Evolutionary conservation across 2,888 invertebrate genomes (phyloP).

Genomic region (Tenthredo amoena): DNA sequence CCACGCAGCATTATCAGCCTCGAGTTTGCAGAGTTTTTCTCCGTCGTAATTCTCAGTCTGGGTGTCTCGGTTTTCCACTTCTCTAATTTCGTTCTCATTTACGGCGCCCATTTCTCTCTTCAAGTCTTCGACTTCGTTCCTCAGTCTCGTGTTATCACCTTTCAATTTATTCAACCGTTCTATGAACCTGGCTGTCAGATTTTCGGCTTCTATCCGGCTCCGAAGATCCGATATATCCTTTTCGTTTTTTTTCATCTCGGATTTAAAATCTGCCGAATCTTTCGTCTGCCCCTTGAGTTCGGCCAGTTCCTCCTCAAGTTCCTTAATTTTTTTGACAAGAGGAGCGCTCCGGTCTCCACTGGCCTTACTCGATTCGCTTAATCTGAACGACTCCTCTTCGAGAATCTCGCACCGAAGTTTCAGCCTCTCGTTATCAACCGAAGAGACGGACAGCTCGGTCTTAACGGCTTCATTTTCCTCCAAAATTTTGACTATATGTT

Average conservation of each 20-base stretch:
- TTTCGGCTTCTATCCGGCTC: slow-evolving; percentile 51
- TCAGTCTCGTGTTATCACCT: slow-evolving; percentile 55
- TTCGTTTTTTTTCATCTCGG: slow-evolving; percentile 42
- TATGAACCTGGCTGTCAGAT: slow-evolving; percentile 48
- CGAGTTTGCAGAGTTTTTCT: background rate
- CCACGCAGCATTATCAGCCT: slow-evolving; percentile 14
- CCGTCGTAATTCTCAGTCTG: background rate
- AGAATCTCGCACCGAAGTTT: background rate
- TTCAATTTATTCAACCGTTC: slow-evolving; percentile 54
- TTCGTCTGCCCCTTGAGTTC: background rate
- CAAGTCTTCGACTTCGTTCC: slow-evolving; percentile 51
- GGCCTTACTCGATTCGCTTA: background rate
- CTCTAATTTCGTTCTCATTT: background rate
- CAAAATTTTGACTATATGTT: slow-evolving; percentile 56
- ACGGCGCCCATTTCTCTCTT: slow-evolving; percentile 7
- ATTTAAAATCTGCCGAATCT: slow-evolving; percentile 54
- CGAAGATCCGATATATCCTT: background rate
- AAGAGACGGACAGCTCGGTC: background rate
- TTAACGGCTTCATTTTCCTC: slow-evolving; percentile 49
- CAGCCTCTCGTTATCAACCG: background rate
- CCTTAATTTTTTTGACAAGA: slow-evolving; percentile 32
- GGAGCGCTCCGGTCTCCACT: background rate
- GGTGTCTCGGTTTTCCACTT: background rate
- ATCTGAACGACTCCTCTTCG: background rate
- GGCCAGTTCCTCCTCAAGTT: slow-evolving; percentile 51